Base-by-base conservation (phyloP, 2,113 vertebrate genomes). In the Acanthisitta chloris region DNA sequence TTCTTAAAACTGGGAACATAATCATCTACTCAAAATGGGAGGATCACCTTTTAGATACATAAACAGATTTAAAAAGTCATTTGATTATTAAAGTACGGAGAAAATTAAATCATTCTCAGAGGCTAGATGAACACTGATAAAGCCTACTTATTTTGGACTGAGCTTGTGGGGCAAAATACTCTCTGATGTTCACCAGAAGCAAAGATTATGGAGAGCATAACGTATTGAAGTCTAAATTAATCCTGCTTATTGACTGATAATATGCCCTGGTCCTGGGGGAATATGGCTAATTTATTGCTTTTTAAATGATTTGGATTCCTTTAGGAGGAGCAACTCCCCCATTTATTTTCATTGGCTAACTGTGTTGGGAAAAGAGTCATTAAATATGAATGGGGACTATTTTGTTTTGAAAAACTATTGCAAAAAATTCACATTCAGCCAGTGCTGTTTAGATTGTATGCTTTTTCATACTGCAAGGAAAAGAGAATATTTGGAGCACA, bases 201-300 rank as follows among this genome's bases (percentile, higher is more conserved):
- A 76, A 95, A 92, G 80, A 95, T 97, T 97, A 88, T 58, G 70
- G 83, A 79, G 80, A 93, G 38, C 57, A 81, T 89, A 96, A 92
- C 49, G 12, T 85, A 93, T 40, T 90, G 91, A 96, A 96, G 92
- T 88, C 92, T 95, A 96, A 96, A 94, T 95, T 95, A 97, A 96
- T 94, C 88, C 62, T 95, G 24, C 34, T 95, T 92, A 94, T 95
- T 95, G 82, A n/a, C 81, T 90, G 94, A 97, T 97, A 97, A 96
- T 77, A 88, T 83, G 55, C 51, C 46, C 80, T 46, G 42, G 20
- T 84, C 90, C 71, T 87, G 48, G n/a, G 83, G 91, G 92, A 95
- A 92, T 92, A 93, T 69, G 86, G 59, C 94, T 94, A 92, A 96
- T 94, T 95, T 94, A 94, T 97, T 93, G 90, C 55, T 95, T 95